phyloP scores from a whole-genome alignment of 2,113 vertebrate genomes.

The Brachypodius melanocephalos region DNA sequence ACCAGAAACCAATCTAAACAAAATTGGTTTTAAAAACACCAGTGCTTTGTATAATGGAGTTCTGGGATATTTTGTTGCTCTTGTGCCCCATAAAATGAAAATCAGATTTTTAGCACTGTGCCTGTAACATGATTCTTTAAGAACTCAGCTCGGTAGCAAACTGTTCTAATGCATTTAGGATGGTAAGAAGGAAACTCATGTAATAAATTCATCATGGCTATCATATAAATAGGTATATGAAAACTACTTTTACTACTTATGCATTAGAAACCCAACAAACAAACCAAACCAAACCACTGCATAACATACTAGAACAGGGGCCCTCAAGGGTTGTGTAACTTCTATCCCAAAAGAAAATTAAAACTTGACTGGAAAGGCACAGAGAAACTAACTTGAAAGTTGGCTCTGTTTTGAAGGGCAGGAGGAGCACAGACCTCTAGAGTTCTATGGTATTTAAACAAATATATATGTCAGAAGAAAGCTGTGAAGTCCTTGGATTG shows the following conservation, averaged over 20 bases:
- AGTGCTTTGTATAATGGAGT: conserved; percentile 9
- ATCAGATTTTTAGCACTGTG: background rate
- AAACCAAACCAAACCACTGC: background rate
- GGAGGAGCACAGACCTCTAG: background rate
- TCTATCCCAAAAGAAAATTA: background rate
- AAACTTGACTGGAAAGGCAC: background rate
- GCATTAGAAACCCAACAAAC: background rate
- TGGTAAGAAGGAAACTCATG: background rate
- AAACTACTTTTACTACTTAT: background rate
- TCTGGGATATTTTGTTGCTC: conserved; percentile 9
- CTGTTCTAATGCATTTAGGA: background rate
- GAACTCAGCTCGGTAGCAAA: background rate
- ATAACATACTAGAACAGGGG: background rate
- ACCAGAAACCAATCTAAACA: conserved; percentile 1
- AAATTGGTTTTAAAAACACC: conserved; percentile 11
- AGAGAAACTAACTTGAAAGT: background rate
- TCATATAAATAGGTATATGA: background rate
- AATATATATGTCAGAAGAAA: background rate
- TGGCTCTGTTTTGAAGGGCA: background rate
- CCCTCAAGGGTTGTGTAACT: background rate
- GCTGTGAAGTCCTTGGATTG: background rate
- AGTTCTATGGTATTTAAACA: background rate
- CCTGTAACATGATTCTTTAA: background rate
- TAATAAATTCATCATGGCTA: background rate
- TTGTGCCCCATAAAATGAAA: conserved; percentile 9